Percentiles rank a stretch among this genome's conserved stretches.
Conservation (phyloP, 92 coral and sea anemone species). For the Galaxea fascicularis region DNA sequence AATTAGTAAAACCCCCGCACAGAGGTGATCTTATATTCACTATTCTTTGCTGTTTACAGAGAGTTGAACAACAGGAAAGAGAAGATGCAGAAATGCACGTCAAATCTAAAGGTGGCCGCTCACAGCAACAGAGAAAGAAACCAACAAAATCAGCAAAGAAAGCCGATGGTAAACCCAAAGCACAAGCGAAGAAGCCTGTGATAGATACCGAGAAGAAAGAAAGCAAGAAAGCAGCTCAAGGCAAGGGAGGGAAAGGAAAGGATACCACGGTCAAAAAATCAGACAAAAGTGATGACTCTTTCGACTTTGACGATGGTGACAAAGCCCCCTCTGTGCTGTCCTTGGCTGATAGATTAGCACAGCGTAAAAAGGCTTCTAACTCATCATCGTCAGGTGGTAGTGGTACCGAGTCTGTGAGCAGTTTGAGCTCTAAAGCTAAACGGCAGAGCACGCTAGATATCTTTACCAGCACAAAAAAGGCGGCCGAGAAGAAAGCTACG, state of each 20-base stretch:
- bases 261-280: slow-evolving; percentile 23
- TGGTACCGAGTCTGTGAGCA: slow-evolving; percentile 34
- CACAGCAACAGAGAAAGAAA: slow-evolving; percentile 49
- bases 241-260: slow-evolving; percentile 27
- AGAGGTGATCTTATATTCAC: neutral
- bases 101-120: slow-evolving; percentile 70
- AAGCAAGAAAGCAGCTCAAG: slow-evolving; percentile 21
- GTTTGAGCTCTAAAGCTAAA: slow-evolving; percentile 23
- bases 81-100: slow-evolving; percentile 70
- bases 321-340: slow-evolving; percentile 63
- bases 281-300: slow-evolving; percentile 37
- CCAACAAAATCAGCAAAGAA: slow-evolving; percentile 42
- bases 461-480: slow-evolving; percentile 38
- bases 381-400: slow-evolving; percentile 51
- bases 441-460: slow-evolving; percentile 53
- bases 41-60: slow-evolving; percentile 32
- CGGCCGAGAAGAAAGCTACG: slow-evolving; percentile 1
- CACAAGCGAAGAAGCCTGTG: slow-evolving; percentile 51
- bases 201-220: slow-evolving; percentile 22
- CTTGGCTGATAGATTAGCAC: slow-evolving; percentile 76
- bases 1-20: too few species aligned
- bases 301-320: slow-evolving; percentile 57
- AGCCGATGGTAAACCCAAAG: slow-evolving; percentile 34
- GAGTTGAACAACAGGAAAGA: slow-evolving; percentile 79
- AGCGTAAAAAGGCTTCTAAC: slow-evolving; percentile 58